Evolutionary conservation across 1,140 invertebrate genomes (phyloP).

Genomic region (Oncopeltus fasciatus): DNA sequence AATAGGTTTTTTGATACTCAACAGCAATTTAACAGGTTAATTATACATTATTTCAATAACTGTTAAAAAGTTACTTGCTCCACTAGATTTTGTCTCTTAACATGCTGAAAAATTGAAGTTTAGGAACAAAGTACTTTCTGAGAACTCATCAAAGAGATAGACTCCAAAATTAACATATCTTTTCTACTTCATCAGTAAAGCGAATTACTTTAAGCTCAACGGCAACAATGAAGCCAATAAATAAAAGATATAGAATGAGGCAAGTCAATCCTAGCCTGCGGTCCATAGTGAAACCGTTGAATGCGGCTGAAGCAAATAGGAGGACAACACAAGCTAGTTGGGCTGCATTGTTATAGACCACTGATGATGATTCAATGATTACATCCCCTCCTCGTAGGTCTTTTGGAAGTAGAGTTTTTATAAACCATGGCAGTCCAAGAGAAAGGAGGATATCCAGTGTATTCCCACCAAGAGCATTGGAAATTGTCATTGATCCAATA

Average conservation of each 20-base stretch:
- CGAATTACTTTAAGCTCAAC: constrained; percentile 22
- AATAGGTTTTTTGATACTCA: too few relatives aligned
- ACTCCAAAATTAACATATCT: too few relatives aligned
- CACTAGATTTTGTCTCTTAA: too few relatives aligned
- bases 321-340: constrained; percentile 24
- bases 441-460: constrained; percentile 74
- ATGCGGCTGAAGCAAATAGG: constrained; percentile 22
- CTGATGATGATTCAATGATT: constrained; percentile 21
- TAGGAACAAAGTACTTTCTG: too few relatives aligned
- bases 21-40: too few relatives aligned
- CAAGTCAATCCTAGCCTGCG: constrained; percentile 23
- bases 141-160: too few relatives aligned
- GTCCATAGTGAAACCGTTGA: constrained; percentile 23
- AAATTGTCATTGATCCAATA: constrained; percentile 68
- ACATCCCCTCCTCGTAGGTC: constrained; percentile 24
- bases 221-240: constrained; percentile 24
- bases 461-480: constrained; percentile 70
- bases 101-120: too few relatives aligned
- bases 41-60: too few relatives aligned
- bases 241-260: constrained; percentile 23
- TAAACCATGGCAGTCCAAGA: constrained; percentile 70
- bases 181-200: background rate
- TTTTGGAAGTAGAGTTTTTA: constrained; percentile 46
- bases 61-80: too few relatives aligned
- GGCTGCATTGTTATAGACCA: constrained; percentile 25